Evolutionary conservation across 2,113 vertebrate genomes (phyloP), one percentile per base, ranked within the genome.

Genomic region (Chascanopsetta lugubris): DNA sequence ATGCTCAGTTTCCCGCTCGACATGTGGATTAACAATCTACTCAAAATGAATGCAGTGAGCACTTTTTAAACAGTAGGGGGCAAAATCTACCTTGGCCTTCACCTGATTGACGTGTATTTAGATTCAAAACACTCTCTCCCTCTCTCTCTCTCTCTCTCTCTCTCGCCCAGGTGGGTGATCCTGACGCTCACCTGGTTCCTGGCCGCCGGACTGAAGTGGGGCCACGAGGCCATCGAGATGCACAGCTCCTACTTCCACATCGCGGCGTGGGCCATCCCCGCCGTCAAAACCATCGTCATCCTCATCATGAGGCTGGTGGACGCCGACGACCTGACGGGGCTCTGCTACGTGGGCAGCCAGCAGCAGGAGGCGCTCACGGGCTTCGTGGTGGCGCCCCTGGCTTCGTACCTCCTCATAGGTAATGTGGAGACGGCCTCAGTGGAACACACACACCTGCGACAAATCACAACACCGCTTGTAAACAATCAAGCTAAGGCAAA

Each of bases 181-280:
- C 92, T 99, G 80, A 99, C 98, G 24, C 84, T 99, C 69, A 99
- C 98, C 0, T 99, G 98, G 98, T 99, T 99, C 90, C 87, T 99
- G 87, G 96, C 98, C 2, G 98, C 98, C 0, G 98, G 98, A 45
- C 92, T 99, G 51, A 99, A 99, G 78, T 99, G 98, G 98, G 98
- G 98, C 62, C 97, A 99, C 0, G 97, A 99, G 86, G 97, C 97
- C 12, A 99, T 99, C 4, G 97, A 99, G 86, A 98, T 98, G 97
- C 97, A 99, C 91, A 99, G 97, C 85, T 98, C 97, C 26, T 99
- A 99, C 77, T 99, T 99, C 91, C 97, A 99, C 80, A 98, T 99
- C 0, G 97, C 97, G 0, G 97, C 97, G 18, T 99, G 97, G 97
- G 97, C 97, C 42, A 99, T 99, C 85, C 97, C 97, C 0, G 97